Base-by-base conservation (phyloP, 2,888 invertebrate species). In the Chaetogeoica ovagalla region DNA sequence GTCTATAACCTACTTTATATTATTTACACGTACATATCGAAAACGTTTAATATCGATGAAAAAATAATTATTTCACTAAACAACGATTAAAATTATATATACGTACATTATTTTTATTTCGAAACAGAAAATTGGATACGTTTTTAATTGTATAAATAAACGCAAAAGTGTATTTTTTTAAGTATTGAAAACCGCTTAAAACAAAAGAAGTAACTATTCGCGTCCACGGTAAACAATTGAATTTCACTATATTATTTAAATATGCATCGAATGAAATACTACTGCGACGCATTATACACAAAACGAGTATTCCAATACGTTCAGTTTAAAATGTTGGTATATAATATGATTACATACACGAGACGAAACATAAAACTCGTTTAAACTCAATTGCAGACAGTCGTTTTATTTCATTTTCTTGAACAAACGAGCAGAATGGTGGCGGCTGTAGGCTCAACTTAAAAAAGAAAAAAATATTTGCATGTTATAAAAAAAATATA, bases 191-290 rank as follows among this genome's bases (percentile, higher is more conserved):
- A 43, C 23, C 48, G 19, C 39, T 43, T 43, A n/a, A 60, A 60
- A 71, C 62, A 62, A 62, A 48, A 62, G 48, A 48, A 62, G 48
- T 48, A 43, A 62, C 57, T 69, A 11, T 62, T 30, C 23, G 9
- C 60, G 30, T 74, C 39, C 65, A 5, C 55, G 0, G 19, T 9
- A 74, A 48, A 62, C 63, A 74, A 74, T 65, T 65, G 52, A 65
- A 65, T 65, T 74, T 65, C 39, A 74, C 39, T 74, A 39, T 37
- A 74, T 74, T 74, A 74, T 63, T 74, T 55, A 55, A 74, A 73
- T n/a, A n/a, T 62, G n/a, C 30, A n/a, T 63, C 52, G 72, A 62
- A 73, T 52, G 8, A 52, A 73, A 73, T 52, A 30, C n/a, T 52
- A 30, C n/a, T 19, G 15, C 21, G 17, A 19, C 19, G 11, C 30